A percentile compares a stretch with the other conserved stretches of the same genome.
Conservation (phyloP, 2,888 invertebrate species). For the Apotomis capreana region DNA sequence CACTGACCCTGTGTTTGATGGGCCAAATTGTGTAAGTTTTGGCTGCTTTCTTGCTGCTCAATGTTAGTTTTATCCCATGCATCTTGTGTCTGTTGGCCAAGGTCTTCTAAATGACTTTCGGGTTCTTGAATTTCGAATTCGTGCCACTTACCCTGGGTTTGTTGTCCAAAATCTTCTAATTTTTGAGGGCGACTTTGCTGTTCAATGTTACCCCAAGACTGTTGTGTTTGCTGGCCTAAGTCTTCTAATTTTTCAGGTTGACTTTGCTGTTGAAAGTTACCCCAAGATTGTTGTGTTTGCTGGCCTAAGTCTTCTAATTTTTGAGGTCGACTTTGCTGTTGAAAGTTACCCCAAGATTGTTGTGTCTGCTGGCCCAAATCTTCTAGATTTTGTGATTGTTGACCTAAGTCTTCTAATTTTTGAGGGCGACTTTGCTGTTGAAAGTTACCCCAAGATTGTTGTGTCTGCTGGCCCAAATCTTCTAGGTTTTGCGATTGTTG, state of each 20-base stretch:
- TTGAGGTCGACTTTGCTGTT: conserved; percentile 16
- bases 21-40: conserved; percentile 14
- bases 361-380: conserved; percentile 27
- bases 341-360: conserved; percentile 12
- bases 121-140: conserved; percentile 46
- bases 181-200: conserved; percentile 21
- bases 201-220: conserved; percentile 13
- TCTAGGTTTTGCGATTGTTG: conserved; percentile 48
- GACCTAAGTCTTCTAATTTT: conserved; percentile 9
- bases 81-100: conserved; percentile 44
- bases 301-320: conserved; percentile 43
- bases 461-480: conserved; percentile 44
- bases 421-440: neutral
- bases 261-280: conserved; percentile 10
- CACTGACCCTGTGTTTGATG: conserved; percentile 46
- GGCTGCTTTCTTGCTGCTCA: conserved; percentile 11
- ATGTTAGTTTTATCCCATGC: conserved; percentile 16
- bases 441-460: conserved; percentile 16
- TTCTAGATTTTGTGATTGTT: neutral
- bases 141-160: conserved; percentile 43
- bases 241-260: conserved; percentile 38
- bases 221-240: conserved; percentile 43
- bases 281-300: conserved; percentile 39
- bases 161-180: conserved; percentile 43
- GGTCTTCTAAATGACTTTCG: conserved; percentile 26